Conservation (phyloP, 2,797 vertebrate species). For the Squalus acanthias region DNA sequence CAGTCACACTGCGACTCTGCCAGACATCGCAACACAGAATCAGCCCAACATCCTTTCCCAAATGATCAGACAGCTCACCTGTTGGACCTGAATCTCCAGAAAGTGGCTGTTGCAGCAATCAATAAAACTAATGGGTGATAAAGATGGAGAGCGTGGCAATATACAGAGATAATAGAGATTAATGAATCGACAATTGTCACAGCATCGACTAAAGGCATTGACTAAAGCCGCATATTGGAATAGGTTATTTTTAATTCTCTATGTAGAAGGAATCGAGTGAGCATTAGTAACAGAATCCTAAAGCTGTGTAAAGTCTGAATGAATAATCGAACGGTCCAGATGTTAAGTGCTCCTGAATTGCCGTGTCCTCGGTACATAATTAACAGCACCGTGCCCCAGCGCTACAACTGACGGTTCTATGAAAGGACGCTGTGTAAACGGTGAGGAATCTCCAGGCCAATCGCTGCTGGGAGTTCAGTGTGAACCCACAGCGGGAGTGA, state of each 20-base stretch:
- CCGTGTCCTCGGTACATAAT: neutral
- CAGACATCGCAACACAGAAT: too few species aligned
- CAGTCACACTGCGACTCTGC: too few species aligned
- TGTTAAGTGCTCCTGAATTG: neutral
- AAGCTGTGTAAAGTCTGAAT: neutral
- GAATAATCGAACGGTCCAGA: neutral
- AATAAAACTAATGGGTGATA: neutral
- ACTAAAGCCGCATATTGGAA: neutral
- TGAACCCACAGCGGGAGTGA: too few species aligned
- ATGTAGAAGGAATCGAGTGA: neutral
- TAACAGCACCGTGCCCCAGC: too few species aligned
- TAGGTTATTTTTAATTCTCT: neutral
- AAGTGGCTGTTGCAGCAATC: neutral
- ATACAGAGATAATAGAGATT: neutral
- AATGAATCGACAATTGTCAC: neutral
- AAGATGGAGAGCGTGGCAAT: neutral
- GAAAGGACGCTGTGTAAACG: too few species aligned
- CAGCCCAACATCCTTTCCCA: too few species aligned
- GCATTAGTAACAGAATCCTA: neutral
- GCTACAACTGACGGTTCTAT: too few species aligned
- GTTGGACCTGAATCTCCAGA: neutral
- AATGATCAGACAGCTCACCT: neutral
- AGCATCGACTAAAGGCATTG: neutral
- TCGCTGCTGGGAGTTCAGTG: too few species aligned
- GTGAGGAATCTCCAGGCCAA: too few species aligned